Conservation (phyloP, 2,888 invertebrate species). For the Crossocerus cetratus region DNA sequence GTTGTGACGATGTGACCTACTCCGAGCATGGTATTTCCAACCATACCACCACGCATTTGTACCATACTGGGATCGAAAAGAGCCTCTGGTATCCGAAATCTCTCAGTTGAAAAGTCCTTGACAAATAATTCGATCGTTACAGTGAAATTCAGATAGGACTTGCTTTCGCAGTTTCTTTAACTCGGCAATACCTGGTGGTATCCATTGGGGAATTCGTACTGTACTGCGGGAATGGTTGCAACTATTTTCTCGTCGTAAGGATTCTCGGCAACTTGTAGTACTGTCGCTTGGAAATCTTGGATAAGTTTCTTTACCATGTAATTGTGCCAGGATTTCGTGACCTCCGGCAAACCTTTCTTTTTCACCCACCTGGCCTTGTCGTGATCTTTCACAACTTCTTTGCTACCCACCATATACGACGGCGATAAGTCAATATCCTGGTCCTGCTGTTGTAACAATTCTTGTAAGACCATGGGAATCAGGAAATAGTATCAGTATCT, state of each 20-base stretch:
- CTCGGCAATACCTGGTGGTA: slow-evolving; percentile 85
- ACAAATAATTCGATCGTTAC: slow-evolving; percentile 4
- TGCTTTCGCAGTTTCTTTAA: no score
- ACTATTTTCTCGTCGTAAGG: slow-evolving; percentile 94
- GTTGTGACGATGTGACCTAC: slow-evolving; percentile 92
- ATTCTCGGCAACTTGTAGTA: slow-evolving; percentile 91
- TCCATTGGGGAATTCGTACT: slow-evolving; percentile 98
- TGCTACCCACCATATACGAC: slow-evolving; percentile 85
- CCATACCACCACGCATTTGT: slow-evolving; percentile 77
- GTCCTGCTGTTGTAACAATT: slow-evolving; percentile 71
- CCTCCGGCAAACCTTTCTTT: slow-evolving; percentile 86
- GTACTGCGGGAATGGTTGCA: slow-evolving; percentile 91
- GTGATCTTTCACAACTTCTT: slow-evolving; percentile 94
- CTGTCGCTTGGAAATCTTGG: slow-evolving; percentile 85
- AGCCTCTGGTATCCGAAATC: slow-evolving; percentile 95
- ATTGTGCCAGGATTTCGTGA: slow-evolving; percentile 94
- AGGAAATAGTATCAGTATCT: background rate
- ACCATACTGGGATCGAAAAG: slow-evolving; percentile 90
- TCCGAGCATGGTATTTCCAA: slow-evolving; percentile 89
- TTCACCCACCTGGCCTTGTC: slow-evolving; percentile 91
- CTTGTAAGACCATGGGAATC: background rate
- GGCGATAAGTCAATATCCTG: slow-evolving; percentile 86
- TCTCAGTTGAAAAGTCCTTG: slow-evolving; percentile 93
- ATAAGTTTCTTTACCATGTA: slow-evolving; percentile 94
- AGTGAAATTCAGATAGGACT: no score